These are phyloP conservation scores for Pocillopora meandrina DNA, from an alignment of 92 coral and sea anemone species.

Conservation along the genomic window DNA sequence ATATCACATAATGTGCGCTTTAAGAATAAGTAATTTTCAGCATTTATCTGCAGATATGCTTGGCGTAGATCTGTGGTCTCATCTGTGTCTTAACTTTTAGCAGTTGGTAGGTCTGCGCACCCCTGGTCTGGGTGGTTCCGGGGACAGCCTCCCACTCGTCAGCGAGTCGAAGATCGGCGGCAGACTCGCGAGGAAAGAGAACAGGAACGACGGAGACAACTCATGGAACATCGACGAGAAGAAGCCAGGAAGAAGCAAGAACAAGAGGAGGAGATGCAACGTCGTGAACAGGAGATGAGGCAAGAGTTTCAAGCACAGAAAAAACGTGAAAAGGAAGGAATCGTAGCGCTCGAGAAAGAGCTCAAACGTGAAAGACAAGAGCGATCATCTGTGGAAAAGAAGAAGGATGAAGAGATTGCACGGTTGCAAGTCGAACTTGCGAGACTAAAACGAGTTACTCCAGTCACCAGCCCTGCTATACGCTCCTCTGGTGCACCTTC, in stretches of 20 bases:
- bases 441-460: slow-evolving; percentile 19
- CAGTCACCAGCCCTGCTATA: slow-evolving; percentile 31
- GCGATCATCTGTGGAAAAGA: slow-evolving; percentile 51
- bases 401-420: slow-evolving; percentile 63
- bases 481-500: slow-evolving; percentile 40
- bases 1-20: neutral
- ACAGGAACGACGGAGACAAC: slow-evolving; percentile 53
- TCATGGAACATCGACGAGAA: slow-evolving; percentile 57
- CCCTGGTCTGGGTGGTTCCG: slow-evolving; percentile 84
- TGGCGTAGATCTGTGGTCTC: neutral
- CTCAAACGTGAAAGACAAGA: slow-evolving; percentile 57
- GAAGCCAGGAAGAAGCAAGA: slow-evolving; percentile 57
- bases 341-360: slow-evolving; percentile 53
- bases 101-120: slow-evolving; percentile 37
- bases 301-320: slow-evolving; percentile 50
- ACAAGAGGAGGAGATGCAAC: slow-evolving; percentile 46
- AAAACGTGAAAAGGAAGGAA: slow-evolving; percentile 51
- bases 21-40: neutral
- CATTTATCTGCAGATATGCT: neutral
- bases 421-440: slow-evolving; percentile 61
- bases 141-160: slow-evolving; percentile 60
- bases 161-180: slow-evolving; percentile 73
- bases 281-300: slow-evolving; percentile 54
- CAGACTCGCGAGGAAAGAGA: slow-evolving; percentile 83
- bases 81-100: neutral